Evolutionary conservation across 2,888 invertebrate genomes (phyloP), one percentile per base, ranked within the genome.

Genomic region (Agelastica alni): DNA sequence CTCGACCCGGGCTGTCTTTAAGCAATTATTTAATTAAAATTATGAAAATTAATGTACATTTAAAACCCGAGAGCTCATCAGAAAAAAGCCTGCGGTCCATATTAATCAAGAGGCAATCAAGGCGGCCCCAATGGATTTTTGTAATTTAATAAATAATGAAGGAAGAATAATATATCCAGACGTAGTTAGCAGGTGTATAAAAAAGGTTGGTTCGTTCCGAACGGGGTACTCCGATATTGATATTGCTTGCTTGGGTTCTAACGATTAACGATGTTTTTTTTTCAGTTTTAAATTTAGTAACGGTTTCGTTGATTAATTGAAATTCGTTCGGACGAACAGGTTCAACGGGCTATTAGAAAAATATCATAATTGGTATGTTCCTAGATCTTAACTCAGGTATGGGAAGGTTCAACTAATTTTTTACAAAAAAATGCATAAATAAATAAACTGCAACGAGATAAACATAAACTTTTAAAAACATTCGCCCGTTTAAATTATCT

Each of bases 91-190:
- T 69, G 69, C 70, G 70, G 69, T 70, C 72, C 67, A 72, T 72
- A 76, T 75, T 76, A 75, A 75, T 75, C 75, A 75, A 67, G 67
- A 70, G 72, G 70, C 74, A 75, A 75, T 74, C 73, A 73, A 73
- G 71, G 48, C 49, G 57, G 34, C 48, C 56, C 65, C 73, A 74
- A 75, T 75, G 75, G 74, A 75, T 75, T 73, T 74, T 75, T 75
- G 75, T 76, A 75, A 75, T 76, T 76, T 76, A 76, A 75, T 76
- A 76, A 76, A 75, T 76, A 76, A 76, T 75, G 74, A 73, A 70
- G 73, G 74, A 73, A 71, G 73, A 73, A 74, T n/a, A n/a, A n/a
- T 70, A 67, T 70, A 74, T 73, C 72, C 71, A 68, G 70, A 65
- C 64, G 73, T 74, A 74, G 72, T 75, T 74, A 75, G 72, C 74